These are phyloP conservation scores for Apostichopus leukothele DNA, from an alignment of 53 echinoderm and acorn worm species.

Conservation along the genomic window DNA sequence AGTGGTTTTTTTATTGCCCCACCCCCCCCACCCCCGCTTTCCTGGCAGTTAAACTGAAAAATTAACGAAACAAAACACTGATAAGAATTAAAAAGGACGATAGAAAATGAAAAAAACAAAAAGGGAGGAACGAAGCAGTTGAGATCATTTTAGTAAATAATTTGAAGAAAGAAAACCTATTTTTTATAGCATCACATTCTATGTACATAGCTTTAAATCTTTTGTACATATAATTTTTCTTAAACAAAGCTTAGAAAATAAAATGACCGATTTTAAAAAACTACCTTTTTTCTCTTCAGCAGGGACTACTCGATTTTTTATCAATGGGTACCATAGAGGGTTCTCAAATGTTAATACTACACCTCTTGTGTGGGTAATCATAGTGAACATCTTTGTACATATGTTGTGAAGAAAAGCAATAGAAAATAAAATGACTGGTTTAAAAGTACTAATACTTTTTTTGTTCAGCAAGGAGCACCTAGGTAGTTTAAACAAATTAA, in stretches of 20 bases:
- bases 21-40: background rate
- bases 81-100: background rate
- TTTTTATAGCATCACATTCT: slow-evolving; percentile 19
- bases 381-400: too few relatives aligned
- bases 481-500: too few relatives aligned
- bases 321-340: too few relatives aligned
- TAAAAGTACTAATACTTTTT: too few relatives aligned
- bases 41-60: background rate
- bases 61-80: background rate
- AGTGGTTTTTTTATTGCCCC: too few relatives aligned
- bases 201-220: slow-evolving; percentile 38
- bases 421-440: too few relatives aligned
- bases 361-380: too few relatives aligned
- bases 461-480: too few relatives aligned
- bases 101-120: background rate
- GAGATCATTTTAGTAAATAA: background rate
- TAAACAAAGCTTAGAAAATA: background rate
- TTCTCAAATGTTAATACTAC: too few relatives aligned
- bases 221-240: background rate
- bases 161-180: background rate
- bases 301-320: too few relatives aligned
- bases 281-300: too few relatives aligned
- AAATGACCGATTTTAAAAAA: background rate
- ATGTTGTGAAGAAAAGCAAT: too few relatives aligned
- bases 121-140: background rate